These are phyloP conservation scores for Reticulitermes lucifugus DNA, from an alignment of 2,888 invertebrate species.

Conservation along the genomic window DNA sequence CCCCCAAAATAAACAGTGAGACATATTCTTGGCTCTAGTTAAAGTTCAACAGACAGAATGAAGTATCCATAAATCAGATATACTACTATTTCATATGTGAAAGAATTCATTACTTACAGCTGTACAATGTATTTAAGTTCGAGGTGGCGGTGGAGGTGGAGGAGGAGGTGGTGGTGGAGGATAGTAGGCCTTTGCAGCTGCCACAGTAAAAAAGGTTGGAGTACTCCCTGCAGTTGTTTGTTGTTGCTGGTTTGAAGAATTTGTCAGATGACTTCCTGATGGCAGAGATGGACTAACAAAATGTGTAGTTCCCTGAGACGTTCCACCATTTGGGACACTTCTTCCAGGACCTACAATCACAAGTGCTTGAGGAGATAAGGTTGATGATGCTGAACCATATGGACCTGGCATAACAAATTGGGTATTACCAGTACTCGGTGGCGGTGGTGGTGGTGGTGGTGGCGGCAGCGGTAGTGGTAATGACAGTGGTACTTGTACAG, in stretches of 20 bases:
- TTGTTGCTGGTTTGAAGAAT: conserved; percentile 27
- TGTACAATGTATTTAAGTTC: conserved; percentile 28
- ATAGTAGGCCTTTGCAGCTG: conserved; percentile 52
- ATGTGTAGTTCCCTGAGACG: conserved; percentile 26
- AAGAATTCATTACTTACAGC: not conserved
- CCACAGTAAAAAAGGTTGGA: conserved; percentile 50
- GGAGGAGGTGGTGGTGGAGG: conserved; percentile 36
- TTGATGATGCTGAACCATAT: conserved; percentile 18
- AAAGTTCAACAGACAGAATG: not conserved
- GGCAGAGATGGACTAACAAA: not conserved
- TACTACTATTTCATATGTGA: not conserved
- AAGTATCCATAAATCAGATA: not conserved
- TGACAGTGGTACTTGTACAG: not conserved
- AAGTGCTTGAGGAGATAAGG: conserved; percentile 13
- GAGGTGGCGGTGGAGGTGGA: conserved; percentile 24
- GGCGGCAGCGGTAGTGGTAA: conserved; percentile 12
- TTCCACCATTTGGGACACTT: not conserved
- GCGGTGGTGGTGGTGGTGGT: conserved; percentile 15
- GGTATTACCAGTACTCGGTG: not conserved
- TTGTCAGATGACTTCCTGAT: not conserved
- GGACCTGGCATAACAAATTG: conserved; percentile 27
- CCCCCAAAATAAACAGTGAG: too few relatives aligned
- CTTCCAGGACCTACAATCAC: conserved; percentile 30
- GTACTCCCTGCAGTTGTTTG: conserved; percentile 34
- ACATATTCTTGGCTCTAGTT: not conserved